phyloP scores from a whole-genome alignment of 1,140 invertebrate species.

The Lepidurus arcticus region DNA sequence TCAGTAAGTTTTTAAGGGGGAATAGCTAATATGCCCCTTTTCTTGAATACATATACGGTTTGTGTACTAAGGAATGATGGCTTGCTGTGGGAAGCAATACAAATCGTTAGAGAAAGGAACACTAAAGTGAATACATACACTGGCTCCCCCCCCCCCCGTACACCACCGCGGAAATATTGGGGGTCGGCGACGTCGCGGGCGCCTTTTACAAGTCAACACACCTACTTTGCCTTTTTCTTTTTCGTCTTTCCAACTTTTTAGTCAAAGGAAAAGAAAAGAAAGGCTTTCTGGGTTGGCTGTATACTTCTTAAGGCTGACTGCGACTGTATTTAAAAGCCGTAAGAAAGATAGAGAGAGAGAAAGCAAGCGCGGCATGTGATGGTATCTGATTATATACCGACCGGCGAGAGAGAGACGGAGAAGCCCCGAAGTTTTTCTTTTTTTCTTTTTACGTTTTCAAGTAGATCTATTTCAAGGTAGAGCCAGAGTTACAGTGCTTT shows the following conservation, averaged over 20 bases:
- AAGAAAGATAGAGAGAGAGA: background rate
- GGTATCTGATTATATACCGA: conserved; percentile 1
- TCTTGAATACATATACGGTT: background rate
- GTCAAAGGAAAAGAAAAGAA: background rate
- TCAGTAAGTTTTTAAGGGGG: background rate
- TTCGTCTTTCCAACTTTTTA: background rate
- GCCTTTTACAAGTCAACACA: background rate
- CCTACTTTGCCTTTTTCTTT: background rate
- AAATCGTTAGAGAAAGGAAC: background rate
- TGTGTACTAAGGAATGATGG: background rate
- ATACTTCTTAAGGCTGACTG: too few species aligned
- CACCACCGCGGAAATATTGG: background rate
- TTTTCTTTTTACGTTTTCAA: background rate
- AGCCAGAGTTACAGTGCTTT: background rate
- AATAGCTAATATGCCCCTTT: background rate
- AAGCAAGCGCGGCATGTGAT: background rate
- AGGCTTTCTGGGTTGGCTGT: background rate
- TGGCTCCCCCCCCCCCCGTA: background rate
- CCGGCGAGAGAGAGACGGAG: background rate
- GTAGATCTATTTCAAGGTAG: conserved; percentile 15
- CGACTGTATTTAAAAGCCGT: too few species aligned
- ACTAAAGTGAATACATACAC: background rate
- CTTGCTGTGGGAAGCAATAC: background rate
- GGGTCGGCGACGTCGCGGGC: conserved; percentile 2
- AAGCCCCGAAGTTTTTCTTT: background rate